Conservation (phyloP, 2,797 vertebrate genomes). For the Tadarida brasiliensis region DNA sequence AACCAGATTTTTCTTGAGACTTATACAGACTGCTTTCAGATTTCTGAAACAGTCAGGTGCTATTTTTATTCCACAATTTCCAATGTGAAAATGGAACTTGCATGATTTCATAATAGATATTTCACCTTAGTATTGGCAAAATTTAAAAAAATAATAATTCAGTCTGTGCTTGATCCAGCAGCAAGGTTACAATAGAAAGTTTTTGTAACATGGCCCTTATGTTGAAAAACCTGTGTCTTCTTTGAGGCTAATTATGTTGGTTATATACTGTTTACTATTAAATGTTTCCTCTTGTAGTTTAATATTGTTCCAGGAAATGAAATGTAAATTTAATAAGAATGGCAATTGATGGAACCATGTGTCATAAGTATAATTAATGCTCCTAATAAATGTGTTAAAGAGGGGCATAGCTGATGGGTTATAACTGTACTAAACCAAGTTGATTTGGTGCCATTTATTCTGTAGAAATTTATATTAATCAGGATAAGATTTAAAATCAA, state of each 20-base stretch:
- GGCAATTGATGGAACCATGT: conserved; percentile 46
- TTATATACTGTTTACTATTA: conserved; percentile 73
- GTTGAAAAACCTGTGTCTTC: conserved; percentile 58
- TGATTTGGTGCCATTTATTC: not conserved
- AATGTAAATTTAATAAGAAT: conserved; percentile 80
- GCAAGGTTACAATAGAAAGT: not conserved
- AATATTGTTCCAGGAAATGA: conserved; percentile 75
- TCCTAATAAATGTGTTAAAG: conserved; percentile 52
- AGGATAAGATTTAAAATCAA: conserved; percentile 19
- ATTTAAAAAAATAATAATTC: not conserved
- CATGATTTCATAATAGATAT: conserved; percentile 53
- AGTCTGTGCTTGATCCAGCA: not conserved
- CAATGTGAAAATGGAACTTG: conserved; percentile 47
- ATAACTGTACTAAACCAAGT: not conserved
- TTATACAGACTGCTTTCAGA: not conserved
- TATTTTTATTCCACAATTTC: conserved; percentile 65
- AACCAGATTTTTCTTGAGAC: conserved; percentile 47
- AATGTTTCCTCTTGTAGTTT: conserved; percentile 56
- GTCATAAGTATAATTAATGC: conserved; percentile 65
- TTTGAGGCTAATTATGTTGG: conserved; percentile 42
- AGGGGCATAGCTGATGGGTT: not conserved
- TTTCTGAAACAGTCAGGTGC: conserved; percentile 17
- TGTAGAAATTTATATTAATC: conserved; percentile 18
- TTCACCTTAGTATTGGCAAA: conserved; percentile 47
- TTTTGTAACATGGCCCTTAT: not conserved